These are phyloP conservation scores for Drosophila histrio DNA, from an alignment of 2,888 invertebrate species.

Conservation along the genomic window DNA sequence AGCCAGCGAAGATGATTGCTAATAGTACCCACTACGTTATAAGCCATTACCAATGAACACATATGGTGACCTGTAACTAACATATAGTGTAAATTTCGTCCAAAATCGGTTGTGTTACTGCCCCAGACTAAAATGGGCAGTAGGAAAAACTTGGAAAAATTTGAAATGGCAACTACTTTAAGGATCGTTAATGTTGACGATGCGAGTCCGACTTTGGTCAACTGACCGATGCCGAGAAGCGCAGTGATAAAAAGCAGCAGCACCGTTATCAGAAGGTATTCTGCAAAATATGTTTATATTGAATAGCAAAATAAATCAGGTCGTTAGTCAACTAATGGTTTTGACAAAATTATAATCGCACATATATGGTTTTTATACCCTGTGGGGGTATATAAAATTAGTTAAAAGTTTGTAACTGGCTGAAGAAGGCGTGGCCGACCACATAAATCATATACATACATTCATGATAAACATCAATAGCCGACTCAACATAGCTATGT, in stretches of 20 bases:
- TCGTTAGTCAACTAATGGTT: no score
- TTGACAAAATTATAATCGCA: no score
- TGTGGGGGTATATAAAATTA: no score
- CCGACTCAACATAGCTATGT: no score
- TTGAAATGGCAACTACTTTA: slow-evolving; percentile 87
- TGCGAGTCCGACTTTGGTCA: slow-evolving; percentile 39
- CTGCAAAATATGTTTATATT: slow-evolving; percentile 43
- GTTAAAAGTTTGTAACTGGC: no score
- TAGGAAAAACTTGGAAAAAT: slow-evolving; percentile 86
- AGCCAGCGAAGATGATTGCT: slow-evolving; percentile 50
- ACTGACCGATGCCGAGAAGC: slow-evolving; percentile 31
- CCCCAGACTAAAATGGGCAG: slow-evolving; percentile 88
- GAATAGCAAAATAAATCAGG: no score
- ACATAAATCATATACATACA: no score
- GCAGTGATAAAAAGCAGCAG: slow-evolving; percentile 60
- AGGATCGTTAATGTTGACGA: slow-evolving; percentile 80
- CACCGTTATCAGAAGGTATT: slow-evolving; percentile 68
- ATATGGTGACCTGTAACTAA: slow-evolving; percentile 88
- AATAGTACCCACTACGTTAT: slow-evolving; percentile 84
- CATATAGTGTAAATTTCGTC: slow-evolving; percentile 85
- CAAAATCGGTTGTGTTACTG: slow-evolving; percentile 82
- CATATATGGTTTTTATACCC: no score
- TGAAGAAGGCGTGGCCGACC: no score
- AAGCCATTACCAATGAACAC: slow-evolving; percentile 87
- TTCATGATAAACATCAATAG: no score